Evolutionary conservation across 2,888 invertebrate genomes (phyloP), one percentile per base, ranked within the genome.

Genomic region (Gymnoscelis rufifasciata): DNA sequence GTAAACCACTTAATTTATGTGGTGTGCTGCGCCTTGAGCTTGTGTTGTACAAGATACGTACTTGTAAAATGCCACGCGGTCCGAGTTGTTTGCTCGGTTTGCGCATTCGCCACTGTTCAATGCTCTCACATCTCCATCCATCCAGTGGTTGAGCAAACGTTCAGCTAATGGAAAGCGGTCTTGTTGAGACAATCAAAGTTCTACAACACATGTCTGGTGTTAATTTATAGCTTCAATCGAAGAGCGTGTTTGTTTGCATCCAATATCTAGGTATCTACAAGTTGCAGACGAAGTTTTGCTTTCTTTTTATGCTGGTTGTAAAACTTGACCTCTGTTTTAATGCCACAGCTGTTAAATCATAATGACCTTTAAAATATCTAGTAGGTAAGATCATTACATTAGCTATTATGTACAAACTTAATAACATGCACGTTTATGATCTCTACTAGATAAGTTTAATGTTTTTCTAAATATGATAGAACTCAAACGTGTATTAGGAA

Each of bases 91-190:
- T 47, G 47, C 47, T 27, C 28, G 38, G 26, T 12, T 23, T 40
- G 36, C 45, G 19, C 33, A 39, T 38, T 47, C 41, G 39, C 47
- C 46, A 36, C 43, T 40, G 44, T 33, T 47, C 43, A 43, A 29
- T 51, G 43, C 46, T 43, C 46, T 47, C 41, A 47, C 51, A 46
- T 51, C 48, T 46, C 39, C 13, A 53, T 51, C 36, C 38, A 51
- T 38, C 44, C 36, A 33, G 45, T 26, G 31, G 29, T 14, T 33
- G 49, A 49, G 50, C 43, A 52, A 50, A 38, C 42, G 30, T 14
- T 30, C 36, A 26, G 33, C 29, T 54, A 56, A 51, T 52, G 44
- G 48, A 56, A 51, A 52, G 51, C 45, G 38, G 31, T 43, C 30
- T 48, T 45, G 47, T 54, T 23, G 33, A 40, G 47, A 38, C 38